Conservation (phyloP, 64 coral and sea anemone species). For the Stylophora pistillata region DNA sequence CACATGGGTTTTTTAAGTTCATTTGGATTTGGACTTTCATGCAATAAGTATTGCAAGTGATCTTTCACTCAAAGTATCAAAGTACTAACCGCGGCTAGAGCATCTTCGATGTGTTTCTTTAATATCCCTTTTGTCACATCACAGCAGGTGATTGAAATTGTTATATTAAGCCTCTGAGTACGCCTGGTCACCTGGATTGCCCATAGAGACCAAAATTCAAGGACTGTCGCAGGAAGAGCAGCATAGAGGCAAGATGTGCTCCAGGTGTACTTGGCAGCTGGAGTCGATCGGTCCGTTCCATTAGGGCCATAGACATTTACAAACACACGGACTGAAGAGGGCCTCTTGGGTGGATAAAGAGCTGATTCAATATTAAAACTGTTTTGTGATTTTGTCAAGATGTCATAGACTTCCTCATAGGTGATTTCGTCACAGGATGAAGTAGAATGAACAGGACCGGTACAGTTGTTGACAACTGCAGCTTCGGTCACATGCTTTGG, state of each 20-base stretch:
- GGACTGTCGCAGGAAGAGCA: too few relatives aligned
- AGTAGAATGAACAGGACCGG: too few relatives aligned
- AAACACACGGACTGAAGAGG: slow-evolving; percentile 19
- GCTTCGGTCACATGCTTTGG: not conserved
- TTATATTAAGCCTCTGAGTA: slow-evolving; percentile 6
- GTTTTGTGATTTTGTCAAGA: not conserved
- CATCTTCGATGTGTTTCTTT: not conserved
- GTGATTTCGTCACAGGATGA: too few relatives aligned
- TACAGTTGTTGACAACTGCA: slow-evolving; percentile 15
- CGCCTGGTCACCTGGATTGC: too few relatives aligned
- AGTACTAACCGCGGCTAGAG: not conserved
- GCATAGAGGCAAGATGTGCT: too few relatives aligned
- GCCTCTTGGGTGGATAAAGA: slow-evolving; percentile 4
- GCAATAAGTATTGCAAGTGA: too few relatives aligned
- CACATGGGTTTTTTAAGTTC: too few relatives aligned
- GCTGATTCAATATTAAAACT: slow-evolving; percentile 6
- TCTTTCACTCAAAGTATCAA: not conserved
- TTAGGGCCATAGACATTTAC: slow-evolving; percentile 6
- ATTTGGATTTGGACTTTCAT: not conserved
- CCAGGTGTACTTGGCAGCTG: slow-evolving; percentile 17
- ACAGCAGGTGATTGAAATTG: slow-evolving; percentile 17
- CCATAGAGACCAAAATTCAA: too few relatives aligned
- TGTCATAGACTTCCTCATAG: too few relatives aligned
- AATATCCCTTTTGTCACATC: slow-evolving; percentile 15
- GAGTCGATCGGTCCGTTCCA: not conserved